A percentile compares a stretch with the other conserved stretches of the same genome.
These are phyloP conservation scores for Enteromius radiatus DNA, from an alignment of 2,797 vertebrate species.

Conservation along the genomic window DNA sequence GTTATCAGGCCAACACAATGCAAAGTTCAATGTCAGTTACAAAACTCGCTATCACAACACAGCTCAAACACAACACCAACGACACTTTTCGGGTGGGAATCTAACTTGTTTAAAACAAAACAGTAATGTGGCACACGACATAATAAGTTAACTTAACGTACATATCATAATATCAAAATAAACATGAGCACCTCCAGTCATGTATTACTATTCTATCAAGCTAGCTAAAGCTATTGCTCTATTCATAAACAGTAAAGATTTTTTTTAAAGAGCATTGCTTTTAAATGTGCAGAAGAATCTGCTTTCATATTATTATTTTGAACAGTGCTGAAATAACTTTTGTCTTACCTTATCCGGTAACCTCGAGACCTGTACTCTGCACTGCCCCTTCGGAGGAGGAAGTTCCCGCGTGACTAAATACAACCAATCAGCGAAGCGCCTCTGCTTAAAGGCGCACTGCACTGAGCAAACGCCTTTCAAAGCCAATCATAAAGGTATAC, in stretches of 20 bases:
- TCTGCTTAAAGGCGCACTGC: conserved; percentile 32
- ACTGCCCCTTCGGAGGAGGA: conserved; percentile 11
- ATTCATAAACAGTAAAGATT: neutral
- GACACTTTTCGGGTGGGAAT: too few species aligned
- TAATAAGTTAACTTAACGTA: neutral
- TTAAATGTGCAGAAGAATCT: too few species aligned
- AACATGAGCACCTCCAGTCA: neutral
- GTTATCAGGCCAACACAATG: conserved; percentile 10
- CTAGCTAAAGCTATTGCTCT: neutral
- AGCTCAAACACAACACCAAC: neutral
- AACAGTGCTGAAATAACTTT: neutral
- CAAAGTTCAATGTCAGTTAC: conserved; percentile 41
- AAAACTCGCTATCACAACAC: neutral
- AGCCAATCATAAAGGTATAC: neutral
- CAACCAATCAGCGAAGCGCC: conserved; percentile 25
- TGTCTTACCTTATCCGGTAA: neutral
- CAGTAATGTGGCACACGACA: neutral
- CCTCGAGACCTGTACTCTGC: neutral
- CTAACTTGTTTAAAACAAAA: neutral
- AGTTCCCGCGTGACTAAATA: neutral
- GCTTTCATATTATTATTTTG: neutral
- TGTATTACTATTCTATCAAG: neutral
- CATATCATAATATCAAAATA: neutral
- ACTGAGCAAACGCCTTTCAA: neutral
- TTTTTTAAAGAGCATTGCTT: neutral